phyloP scores from a whole-genome alignment of 2,797 vertebrate species.

The Anguilla marmorata region DNA sequence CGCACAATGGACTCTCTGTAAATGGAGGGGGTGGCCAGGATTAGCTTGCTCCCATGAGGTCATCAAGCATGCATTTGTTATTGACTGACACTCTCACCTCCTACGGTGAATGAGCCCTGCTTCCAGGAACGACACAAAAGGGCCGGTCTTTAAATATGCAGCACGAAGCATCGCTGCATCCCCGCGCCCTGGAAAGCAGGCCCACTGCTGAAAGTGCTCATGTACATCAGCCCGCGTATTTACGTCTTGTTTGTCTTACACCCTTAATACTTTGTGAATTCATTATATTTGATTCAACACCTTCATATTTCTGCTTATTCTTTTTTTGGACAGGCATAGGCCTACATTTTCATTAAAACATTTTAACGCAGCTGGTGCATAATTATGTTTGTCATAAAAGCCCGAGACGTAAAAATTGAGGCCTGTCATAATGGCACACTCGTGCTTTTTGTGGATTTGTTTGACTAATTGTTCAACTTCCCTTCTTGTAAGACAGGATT shows the following conservation, averaged over 20 bases:
- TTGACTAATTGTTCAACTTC: constrained; percentile 9
- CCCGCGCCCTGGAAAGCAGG: background rate
- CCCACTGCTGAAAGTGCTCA: background rate
- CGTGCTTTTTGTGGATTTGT: background rate
- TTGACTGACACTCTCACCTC: constrained; percentile 51
- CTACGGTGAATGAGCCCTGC: constrained; percentile 49
- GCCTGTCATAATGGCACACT: background rate
- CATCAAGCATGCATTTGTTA: constrained; percentile 54
- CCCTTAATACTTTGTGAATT: background rate
- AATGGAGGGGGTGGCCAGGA: constrained; percentile 53
- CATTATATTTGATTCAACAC: background rate
- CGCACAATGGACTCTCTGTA: constrained; percentile 58
- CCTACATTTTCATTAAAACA: constrained; percentile 44
- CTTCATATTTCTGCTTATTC: background rate
- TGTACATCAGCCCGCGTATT: background rate
- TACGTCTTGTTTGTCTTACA: background rate
- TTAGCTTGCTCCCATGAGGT: constrained; percentile 61
- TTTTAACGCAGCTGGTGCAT: constrained; percentile 1
- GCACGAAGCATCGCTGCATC: background rate
- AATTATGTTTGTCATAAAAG: constrained; percentile 7
- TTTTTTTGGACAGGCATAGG: background rate
- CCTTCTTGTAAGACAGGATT: background rate
- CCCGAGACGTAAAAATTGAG: constrained; percentile 13
- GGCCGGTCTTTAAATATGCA: background rate
- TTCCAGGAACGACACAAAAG: constrained; percentile 7